These are phyloP conservation scores for Equus przewalskii DNA, from an alignment of 2,113 vertebrate species.

Conservation along the genomic window DNA sequence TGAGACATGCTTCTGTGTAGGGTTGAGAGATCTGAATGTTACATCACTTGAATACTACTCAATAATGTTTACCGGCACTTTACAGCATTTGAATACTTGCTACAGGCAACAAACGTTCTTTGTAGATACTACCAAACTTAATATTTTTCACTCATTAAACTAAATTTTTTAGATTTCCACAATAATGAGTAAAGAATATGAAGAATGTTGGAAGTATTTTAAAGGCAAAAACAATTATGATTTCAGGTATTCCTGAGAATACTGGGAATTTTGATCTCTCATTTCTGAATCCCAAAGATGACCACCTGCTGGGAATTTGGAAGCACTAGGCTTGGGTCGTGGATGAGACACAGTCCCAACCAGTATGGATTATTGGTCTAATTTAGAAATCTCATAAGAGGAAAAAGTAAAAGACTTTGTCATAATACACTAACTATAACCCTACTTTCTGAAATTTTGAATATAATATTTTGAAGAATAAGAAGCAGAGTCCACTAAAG, in stretches of 20 bases:
- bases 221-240: neutral
- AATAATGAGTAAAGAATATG: slow-evolving; percentile 5
- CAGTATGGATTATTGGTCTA: neutral
- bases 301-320: neutral
- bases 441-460: neutral
- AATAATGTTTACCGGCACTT: neutral
- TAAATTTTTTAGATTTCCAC: neutral
- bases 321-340: neutral
- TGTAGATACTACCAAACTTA: slow-evolving; percentile 21
- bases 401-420: neutral
- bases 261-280: neutral
- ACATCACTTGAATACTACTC: neutral
- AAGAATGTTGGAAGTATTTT: neutral
- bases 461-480: neutral
- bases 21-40: neutral
- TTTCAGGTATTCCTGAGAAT: neutral
- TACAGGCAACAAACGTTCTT: neutral
- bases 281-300: neutral
- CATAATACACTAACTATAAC: neutral
- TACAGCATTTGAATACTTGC: slow-evolving; percentile 6
- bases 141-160: neutral
- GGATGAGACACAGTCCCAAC: neutral
- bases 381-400: neutral
- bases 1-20: neutral
- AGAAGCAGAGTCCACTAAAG: neutral